Conservation (phyloP, 92 coral and sea anemone species). For the Parazoanthus atlanticus region DNA sequence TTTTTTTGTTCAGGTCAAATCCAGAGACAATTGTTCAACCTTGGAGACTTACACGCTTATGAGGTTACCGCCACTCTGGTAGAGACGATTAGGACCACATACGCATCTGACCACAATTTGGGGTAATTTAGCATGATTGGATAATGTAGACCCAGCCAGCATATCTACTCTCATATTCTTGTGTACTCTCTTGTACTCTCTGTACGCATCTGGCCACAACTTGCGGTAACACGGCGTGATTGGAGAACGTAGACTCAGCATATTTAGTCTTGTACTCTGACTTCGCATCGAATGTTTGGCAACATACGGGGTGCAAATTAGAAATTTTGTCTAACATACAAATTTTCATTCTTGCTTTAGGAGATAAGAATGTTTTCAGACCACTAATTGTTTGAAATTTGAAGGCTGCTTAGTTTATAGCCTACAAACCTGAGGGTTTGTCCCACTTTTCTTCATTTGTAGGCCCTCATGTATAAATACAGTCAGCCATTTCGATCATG, state of each 20-base stretch:
- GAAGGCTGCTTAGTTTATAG: no score
- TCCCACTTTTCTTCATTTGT: no score
- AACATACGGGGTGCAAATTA: no score
- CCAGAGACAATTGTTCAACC: conserved; percentile 70
- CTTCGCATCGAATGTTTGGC: no score
- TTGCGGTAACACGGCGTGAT: conserved; percentile 65
- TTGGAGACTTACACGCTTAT: conserved; percentile 54
- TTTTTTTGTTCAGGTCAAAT: conserved; percentile 63
- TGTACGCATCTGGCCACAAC: conserved; percentile 82
- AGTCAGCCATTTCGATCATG: no score
- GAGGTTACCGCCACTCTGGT: conserved; percentile 59
- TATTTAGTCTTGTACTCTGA: background rate
- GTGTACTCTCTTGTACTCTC: no score
- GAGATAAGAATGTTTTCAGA: no score
- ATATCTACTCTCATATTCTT: background rate
- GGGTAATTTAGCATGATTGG: conserved; percentile 56
- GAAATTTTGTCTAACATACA: no score
- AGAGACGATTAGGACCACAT: conserved; percentile 72
- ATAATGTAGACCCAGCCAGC: background rate
- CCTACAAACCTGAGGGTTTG: no score
- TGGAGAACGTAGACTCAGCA: background rate
- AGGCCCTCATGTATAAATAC: no score
- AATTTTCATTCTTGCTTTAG: no score
- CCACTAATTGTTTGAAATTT: no score
- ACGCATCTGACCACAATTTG: conserved; percentile 84